Percentiles rank a stretch among this genome's conserved stretches.
These are phyloP conservation scores for Cololabis saira DNA, from an alignment of 2,113 vertebrate species.

Conservation along the genomic window DNA sequence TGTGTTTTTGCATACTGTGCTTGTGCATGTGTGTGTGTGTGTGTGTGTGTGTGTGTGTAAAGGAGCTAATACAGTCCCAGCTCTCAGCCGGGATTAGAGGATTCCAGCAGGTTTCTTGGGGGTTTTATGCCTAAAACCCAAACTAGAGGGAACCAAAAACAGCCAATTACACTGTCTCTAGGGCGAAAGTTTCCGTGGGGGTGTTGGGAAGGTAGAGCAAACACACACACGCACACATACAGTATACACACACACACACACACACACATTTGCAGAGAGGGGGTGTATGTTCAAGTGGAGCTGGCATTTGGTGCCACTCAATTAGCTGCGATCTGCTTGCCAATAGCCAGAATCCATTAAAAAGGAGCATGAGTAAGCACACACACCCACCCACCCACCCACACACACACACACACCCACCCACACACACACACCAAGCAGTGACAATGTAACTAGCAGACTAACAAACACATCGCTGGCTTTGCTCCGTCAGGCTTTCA, in stretches of 20 bases:
- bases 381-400: too few relatives aligned
- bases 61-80: constrained; percentile 59
- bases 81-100: constrained; percentile 66
- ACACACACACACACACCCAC: background rate
- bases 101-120: constrained; percentile 70
- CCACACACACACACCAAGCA: background rate
- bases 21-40: background rate
- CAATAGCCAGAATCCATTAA: constrained; percentile 73
- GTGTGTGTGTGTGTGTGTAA: constrained; percentile 34
- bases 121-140: constrained; percentile 70
- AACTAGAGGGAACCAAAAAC: constrained; percentile 71
- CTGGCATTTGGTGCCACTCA: constrained; percentile 76
- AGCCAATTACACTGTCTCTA: constrained; percentile 77
- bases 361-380: constrained; percentile 57
- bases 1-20: background rate
- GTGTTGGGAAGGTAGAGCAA: constrained; percentile 30
- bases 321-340: constrained; percentile 73
- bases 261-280: constrained; percentile 19
- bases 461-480: constrained; percentile 27
- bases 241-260: constrained; percentile 40
- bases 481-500: constrained; percentile 12
- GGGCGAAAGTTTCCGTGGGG: constrained; percentile 37
- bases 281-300: constrained; percentile 63
- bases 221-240: too few relatives aligned
- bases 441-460: constrained; percentile 27